These are phyloP conservation scores for Etia nguti DNA, from an alignment of 2,113 vertebrate species.

Conservation along the genomic window DNA sequence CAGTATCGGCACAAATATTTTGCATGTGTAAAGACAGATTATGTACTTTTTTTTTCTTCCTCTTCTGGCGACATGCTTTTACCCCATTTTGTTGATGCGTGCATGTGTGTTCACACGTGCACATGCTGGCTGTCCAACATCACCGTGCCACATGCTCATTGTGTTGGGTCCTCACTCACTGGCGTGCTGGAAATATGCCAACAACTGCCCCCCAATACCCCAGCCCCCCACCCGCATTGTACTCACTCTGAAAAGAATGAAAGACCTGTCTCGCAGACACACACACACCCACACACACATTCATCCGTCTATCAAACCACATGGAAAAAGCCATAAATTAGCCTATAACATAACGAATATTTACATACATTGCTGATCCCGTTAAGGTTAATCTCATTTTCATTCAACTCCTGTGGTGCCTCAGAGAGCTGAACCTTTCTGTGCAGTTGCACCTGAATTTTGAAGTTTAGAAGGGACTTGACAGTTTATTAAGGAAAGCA, in stretches of 20 bases:
- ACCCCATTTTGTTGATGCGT: neutral
- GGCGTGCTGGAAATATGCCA: conserved; percentile 59
- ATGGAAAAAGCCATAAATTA: conserved; percentile 26
- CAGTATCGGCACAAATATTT: neutral
- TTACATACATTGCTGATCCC: conserved; percentile 35
- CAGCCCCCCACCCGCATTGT: conserved; percentile 39
- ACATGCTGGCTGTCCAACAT: conserved; percentile 2
- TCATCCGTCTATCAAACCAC: conserved; percentile 45
- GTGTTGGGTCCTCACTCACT: conserved; percentile 31
- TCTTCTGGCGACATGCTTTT: neutral
- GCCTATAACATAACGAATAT: conserved; percentile 33
- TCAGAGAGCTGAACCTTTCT: neutral
- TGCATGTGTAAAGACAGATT: conserved; percentile 48
- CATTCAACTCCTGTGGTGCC: neutral
- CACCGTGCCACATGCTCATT: conserved; percentile 42
- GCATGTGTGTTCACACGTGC: neutral
- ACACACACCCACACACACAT: neutral
- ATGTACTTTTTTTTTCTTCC: conserved; percentile 7
- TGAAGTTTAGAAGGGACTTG: conserved; percentile 1
- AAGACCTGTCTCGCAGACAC: neutral
- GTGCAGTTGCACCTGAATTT: neutral
- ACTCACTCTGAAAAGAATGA: conserved; percentile 31
- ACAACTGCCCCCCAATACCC: conserved; percentile 22
- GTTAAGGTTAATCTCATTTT: conserved; percentile 40
- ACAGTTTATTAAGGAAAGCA: conserved; percentile 6